Evolutionary conservation across 2,113 vertebrate genomes (phyloP).

Genomic region (Epinephelus fuscoguttatus): DNA sequence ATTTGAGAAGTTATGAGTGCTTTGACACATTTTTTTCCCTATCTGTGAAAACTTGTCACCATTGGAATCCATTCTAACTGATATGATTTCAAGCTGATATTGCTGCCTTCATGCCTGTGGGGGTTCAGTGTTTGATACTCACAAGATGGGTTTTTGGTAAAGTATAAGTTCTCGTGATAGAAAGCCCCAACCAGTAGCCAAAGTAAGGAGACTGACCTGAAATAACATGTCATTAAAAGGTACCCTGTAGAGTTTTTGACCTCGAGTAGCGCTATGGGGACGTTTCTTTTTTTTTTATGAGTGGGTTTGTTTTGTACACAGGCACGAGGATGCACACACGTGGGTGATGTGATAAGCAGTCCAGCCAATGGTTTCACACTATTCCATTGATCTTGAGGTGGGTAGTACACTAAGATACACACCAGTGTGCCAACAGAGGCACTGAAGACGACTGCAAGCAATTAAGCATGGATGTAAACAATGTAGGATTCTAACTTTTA

Average conservation of each 20-base stretch:
- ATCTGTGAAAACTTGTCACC: slow-evolving; percentile 6
- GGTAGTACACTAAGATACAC: background rate
- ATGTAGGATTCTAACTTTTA: background rate
- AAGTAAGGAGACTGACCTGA: background rate
- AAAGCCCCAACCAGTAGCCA: background rate
- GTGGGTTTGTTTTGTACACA: background rate
- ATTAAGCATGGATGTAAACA: background rate
- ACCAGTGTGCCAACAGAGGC: background rate
- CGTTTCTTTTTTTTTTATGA: background rate
- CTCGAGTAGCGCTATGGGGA: background rate
- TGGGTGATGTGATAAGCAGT: background rate
- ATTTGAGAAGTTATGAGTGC: slow-evolving; percentile 7
- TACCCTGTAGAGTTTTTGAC: background rate
- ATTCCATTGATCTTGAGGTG: no score
- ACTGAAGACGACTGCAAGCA: background rate
- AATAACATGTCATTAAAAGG: background rate
- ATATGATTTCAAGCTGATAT: background rate
- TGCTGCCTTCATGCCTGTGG: background rate
- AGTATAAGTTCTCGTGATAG: background rate
- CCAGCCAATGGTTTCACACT: background rate
- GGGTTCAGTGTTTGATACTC: background rate
- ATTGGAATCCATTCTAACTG: background rate
- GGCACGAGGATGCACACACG: background rate
- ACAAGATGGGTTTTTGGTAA: background rate
- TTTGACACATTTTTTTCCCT: background rate